Evolutionary conservation across 2,888 invertebrate species (phyloP), one percentile per base, ranked within the genome.

Genomic region (Frankliniella intonsa): DNA sequence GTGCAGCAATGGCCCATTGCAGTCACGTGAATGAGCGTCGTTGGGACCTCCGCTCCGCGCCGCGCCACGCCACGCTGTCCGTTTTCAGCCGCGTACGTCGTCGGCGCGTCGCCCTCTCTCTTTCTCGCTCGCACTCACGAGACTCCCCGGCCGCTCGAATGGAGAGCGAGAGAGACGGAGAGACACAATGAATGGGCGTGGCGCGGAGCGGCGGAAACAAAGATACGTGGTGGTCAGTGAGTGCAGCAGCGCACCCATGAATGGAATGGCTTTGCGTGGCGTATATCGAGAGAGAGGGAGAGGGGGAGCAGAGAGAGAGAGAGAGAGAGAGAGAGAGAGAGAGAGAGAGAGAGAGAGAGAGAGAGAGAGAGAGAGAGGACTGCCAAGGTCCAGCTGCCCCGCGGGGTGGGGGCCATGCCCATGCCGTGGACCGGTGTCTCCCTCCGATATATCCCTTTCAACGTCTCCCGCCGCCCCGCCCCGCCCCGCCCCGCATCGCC

Each of bases 131-230:
- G 38, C 38, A 38, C 38, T 38, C 38, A 38, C 38, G 3, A 5
- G 38, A 38, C 38, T 2, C 38, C 38, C 38, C 38, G 5, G 38
- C 38, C 38, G 38, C 38, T 38, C 2, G 55, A 55, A 55, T 55
- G 17, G 55, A 55, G 17, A 55, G 55, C 14, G 17, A 17, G 55
- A 55, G 55, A 55, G 55, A 55, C 55, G 22, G 69, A 10, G n/a
- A 69, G 69, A 69, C 22, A 76, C 69, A 76, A 76, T 76, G 69
- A 76, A 76, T 76, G 69, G 69, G 69, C 25, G 69, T 76, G 69
- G 69, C 55, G 14, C 11, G 55, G 55, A 9, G 55, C 12, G 69
- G 69, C 25, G 25, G 69, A 11, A 22, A 25, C 69, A 76, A 10
- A 76, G 69, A 76, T 9, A 22, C 69, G 7, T 76, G 69, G 22